Evolutionary conservation across 1,140 invertebrate genomes (phyloP).

Genomic region (Drosophila neocordata): DNA sequence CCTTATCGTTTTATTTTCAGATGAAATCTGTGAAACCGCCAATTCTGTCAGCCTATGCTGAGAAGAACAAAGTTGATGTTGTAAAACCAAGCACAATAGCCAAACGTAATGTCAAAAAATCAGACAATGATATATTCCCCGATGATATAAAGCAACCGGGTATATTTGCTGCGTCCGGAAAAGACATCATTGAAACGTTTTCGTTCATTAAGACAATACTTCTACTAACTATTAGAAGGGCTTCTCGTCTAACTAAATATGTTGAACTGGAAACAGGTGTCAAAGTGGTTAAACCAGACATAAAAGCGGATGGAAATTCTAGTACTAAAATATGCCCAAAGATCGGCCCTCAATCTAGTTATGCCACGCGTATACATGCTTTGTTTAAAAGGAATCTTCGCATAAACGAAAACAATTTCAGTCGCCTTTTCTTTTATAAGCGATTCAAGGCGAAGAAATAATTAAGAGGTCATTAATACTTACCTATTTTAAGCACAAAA

Average conservation of each 20-base stretch:
- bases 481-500: no score
- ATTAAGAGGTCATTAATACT: no score
- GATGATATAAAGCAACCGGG: not conserved
- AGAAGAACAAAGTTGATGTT: not conserved
- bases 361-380: not conserved
- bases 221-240: no score
- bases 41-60: not conserved
- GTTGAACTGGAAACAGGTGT: no score
- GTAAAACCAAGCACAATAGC: not conserved
- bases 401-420: not conserved
- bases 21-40: not conserved
- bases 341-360: not conserved
- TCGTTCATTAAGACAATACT: no score
- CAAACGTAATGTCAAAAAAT: not conserved
- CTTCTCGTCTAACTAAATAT: no score
- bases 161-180: no score
- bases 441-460: not conserved
- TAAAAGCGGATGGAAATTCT: not conserved
- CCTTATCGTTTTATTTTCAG: not conserved
- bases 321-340: not conserved
- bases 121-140: not conserved
- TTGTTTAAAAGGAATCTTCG: not conserved
- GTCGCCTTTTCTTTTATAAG: not conserved
- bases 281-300: no score
- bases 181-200: no score